Evolutionary conservation across 2,113 vertebrate species (phyloP), one percentile per base, ranked within the genome.

Genomic region (Progne subis): DNA sequence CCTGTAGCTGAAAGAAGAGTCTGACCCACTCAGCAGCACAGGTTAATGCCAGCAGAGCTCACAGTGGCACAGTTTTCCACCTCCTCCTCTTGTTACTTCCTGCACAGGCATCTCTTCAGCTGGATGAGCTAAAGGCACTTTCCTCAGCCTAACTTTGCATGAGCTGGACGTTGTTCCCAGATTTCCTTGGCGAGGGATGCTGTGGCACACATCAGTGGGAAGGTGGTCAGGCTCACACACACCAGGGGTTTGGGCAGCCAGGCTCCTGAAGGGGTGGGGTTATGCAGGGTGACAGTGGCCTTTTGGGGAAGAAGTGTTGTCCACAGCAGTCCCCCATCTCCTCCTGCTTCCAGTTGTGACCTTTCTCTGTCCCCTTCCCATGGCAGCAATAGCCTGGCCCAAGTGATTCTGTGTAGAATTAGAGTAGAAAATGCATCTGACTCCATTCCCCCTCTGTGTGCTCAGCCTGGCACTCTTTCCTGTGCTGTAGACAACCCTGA

Each of bases 151-250:
- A 67, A 12, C 14, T 7, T 7, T 67, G 47, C 23, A 12, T 47
- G 19, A 28, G 6, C 12, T 82, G 49, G 19, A 3, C n/a, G 37
- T 2, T 64, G 15, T n/a, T 72, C 53, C 6, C n/a, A 18, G 64
- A 14, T 84, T 53, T 75, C 29, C 52, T 74, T 67, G 49, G 9
- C 32, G n/a, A 57, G 18, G 43, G 18, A 6, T 57, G 9, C 32
- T 15, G 46, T 2, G 1, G 41, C 32, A 26, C 37, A 6, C 8
- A 3, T 5, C 4, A 2, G 14, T 21, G 18, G 50, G 43, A 69
- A 52, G 50, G 12, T 28, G 49, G 9, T 26, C 52, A 11, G 0
- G 0, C 20, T 28, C 34, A 44, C 17, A 16, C 5, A 18, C 14
- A 3, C 1, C 18, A 14, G 21, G 44, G n/a, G 4, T 64, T 49